A percentile compares a stretch with the other conserved stretches of the same genome.
Conservation (phyloP, 2,888 invertebrate species). For the Camptogramma bilineatum region DNA sequence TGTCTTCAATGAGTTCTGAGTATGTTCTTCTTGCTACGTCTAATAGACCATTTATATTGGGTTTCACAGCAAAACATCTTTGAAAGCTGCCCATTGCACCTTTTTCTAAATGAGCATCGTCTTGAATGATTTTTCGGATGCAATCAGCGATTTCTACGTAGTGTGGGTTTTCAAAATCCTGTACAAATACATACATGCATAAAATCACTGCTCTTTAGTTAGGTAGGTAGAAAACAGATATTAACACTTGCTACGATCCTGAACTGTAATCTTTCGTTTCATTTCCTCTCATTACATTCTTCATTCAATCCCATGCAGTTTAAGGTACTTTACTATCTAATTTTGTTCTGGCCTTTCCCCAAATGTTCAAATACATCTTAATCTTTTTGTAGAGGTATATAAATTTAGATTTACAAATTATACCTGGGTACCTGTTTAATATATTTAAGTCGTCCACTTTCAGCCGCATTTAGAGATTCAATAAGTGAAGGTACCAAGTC, state of each 20-base stretch:
- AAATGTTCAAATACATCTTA: too few relatives aligned
- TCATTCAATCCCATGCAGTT: too few relatives aligned
- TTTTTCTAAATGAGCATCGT: conserved; percentile 83
- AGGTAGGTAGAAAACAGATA: too few relatives aligned
- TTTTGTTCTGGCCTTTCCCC: too few relatives aligned
- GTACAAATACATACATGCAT: background rate
- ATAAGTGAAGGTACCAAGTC: conserved; percentile 89
- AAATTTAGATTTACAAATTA: background rate
- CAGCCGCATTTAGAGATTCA: conserved; percentile 81
- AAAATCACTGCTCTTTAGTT: background rate
- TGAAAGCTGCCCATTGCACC: conserved; percentile 82
- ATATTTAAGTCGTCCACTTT: conserved; percentile 83
- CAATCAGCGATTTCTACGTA: conserved; percentile 74
- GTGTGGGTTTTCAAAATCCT: conserved; percentile 75
- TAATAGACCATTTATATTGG: conserved; percentile 90
- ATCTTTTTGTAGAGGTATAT: background rate
- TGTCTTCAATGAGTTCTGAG: conserved; percentile 93
- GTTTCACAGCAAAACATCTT: conserved; percentile 88
- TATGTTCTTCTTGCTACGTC: conserved; percentile 94
- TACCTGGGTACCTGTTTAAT: conserved; percentile 82
- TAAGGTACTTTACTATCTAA: too few relatives aligned
- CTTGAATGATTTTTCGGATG: conserved; percentile 81
- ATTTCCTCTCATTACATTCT: too few relatives aligned
- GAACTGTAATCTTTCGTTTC: too few relatives aligned
- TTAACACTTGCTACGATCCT: too few relatives aligned